These are phyloP conservation scores for Hydrolagus affinis DNA, from an alignment of 2,113 vertebrate species.

Conservation along the genomic window DNA sequence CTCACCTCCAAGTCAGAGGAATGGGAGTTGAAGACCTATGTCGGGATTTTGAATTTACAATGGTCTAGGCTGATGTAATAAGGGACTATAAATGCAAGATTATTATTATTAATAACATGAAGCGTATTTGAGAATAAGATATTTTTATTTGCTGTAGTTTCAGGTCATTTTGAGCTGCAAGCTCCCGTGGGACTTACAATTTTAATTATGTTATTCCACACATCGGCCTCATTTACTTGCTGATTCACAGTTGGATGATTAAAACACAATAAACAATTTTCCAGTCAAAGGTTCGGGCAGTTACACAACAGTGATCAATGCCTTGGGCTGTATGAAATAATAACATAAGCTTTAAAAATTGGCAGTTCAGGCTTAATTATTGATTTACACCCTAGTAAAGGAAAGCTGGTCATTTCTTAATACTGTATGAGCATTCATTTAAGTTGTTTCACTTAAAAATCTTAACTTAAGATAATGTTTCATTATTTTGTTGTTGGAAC, in stretches of 20 bases:
- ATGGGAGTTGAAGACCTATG: too few relatives aligned
- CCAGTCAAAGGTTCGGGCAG: background rate
- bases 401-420: background rate
- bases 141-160: background rate
- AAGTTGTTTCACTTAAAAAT: too few relatives aligned
- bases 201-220: constrained; percentile 23
- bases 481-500: background rate
- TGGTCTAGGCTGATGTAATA: too few relatives aligned
- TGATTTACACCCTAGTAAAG: background rate
- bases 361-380: background rate
- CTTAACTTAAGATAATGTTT: too few relatives aligned
- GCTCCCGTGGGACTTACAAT: background rate
- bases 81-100: too few relatives aligned
- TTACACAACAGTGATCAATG: background rate
- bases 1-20: too few relatives aligned
- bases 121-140: background rate
- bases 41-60: too few relatives aligned
- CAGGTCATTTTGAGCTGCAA: background rate
- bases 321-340: background rate
- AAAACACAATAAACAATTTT: background rate
- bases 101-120: background rate
- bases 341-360: background rate
- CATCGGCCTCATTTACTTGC: background rate
- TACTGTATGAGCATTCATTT: background rate
- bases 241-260: constrained; percentile 5